Base-by-base conservation (phyloP, 2,113 vertebrate genomes). In the Arenaria interpres region DNA sequence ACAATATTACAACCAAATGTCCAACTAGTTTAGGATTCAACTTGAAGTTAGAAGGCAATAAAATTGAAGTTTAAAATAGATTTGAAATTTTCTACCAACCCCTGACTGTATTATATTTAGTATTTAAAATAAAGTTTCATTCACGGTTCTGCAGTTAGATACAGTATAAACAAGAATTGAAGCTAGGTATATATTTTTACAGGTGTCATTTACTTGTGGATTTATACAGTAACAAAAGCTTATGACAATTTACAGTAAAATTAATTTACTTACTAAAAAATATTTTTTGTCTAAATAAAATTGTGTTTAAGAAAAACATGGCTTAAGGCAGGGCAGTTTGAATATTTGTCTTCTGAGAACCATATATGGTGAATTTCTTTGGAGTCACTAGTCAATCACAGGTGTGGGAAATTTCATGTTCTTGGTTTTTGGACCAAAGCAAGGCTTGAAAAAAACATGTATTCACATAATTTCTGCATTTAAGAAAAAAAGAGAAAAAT, bases 381-480 rank as follows among this genome's bases (percentile, higher is more conserved):
- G 57, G 17, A 39, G 13, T 56, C 5, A 25, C 1, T 57, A 22
- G 11, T 82, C 10, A 62, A 16, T 46, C 43, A 59, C 32, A n/a
- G 20, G 2, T 45, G 2, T 3, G 0, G 43, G 46, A 30, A 85
- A 57, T 57, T 32, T 79, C 33, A 85, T 4, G 20, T 76, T 57
- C 13, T 62, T 78, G 4, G 16, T 2, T 37, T 82, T 66, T 69
- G 17, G 50, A 56, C 2, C 5, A 23, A 76, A 68, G 25, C 15
- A 62, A 69, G 7, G 3, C n/a, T 50, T 30, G 17, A 16, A 37
- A 60, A 82, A 24, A 0, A 4, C 1, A 1, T 20, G 0, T 32
- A 18, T 51, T 56, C 11, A 22, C 4, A 4, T 46, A 28, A 53
- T 50, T 54, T 63, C 15, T 72, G 5, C 1, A 4, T 56, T 90